Base-by-base conservation (phyloP, 2,888 invertebrate genomes). In the Diachrysia chrysitis region DNA sequence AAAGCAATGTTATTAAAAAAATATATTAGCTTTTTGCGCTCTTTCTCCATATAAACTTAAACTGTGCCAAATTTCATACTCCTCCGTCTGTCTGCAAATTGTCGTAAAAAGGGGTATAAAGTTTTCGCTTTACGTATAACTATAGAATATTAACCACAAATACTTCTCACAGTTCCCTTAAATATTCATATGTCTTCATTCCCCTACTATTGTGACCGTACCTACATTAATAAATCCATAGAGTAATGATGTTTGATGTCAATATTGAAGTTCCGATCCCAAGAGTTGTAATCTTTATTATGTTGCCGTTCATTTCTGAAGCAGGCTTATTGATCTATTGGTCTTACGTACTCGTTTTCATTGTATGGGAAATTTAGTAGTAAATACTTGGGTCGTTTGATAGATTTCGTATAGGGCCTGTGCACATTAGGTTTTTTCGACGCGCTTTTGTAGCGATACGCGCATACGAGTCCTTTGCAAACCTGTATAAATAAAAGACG, bases 261-360 rank as follows among this genome's bases (percentile, higher is more conserved):
- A 77, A 72, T 73, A 73, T 73, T 77, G 58, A 46, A 56, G 35
- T 51, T 56, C 55, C 48, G 53, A 63, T 46, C 46, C 61, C 53
- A 37, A 21, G 42, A 29, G 60, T 51, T 42, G n/a, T 64, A 51
- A 76, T 76, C 58, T 65, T 64, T 42, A 65, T 37, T 58, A 71
- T 58, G 54, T 29, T 54, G 70, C 61, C 62, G 46, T 23, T 61
- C 16, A n/a, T 4, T 42, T 48, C 48, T 48, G 19, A 21, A 21
- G 37, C 14, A 37, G 48, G 21, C 48, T 51, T 51, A 51, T 51
- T 51, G 48, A 51, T 51, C 21, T 51, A 21, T 51, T 51, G 48
- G 48, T 16, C 16, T 37, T 37, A 37, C 14, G 16, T 37, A 37
- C 37, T 14, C 14, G 6, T 14, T n/a, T 42, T 16, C n/a, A n/a